A percentile compares a stretch with the other conserved stretches of the same genome.
phyloP scores from a whole-genome alignment of 1,140 invertebrate genomes.

The Sipha flava region DNA sequence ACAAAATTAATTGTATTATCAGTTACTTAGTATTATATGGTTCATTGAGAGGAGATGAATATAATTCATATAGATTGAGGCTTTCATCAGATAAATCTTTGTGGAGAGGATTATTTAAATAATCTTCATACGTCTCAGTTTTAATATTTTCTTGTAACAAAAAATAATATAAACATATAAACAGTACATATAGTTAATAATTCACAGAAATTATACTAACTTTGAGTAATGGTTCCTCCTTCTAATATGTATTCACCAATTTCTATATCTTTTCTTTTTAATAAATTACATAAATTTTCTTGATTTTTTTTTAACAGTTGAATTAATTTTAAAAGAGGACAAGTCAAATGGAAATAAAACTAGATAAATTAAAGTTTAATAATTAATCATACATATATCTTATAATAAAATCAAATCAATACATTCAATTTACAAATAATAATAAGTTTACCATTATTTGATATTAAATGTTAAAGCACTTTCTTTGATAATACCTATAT shows the following conservation, averaged over 20 bases:
- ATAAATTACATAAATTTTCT: not conserved
- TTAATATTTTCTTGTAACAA: not conserved
- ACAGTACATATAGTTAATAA: not conserved
- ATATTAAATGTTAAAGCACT: no score
- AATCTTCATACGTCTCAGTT: not conserved
- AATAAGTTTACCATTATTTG: no score
- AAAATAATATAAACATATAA: not conserved
- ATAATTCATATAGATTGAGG: not conserved
- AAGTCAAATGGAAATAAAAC: not conserved
- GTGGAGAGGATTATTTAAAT: not conserved
- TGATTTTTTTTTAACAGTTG: not conserved
- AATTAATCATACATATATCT: not conserved
- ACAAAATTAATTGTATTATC: not conserved
- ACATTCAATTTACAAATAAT: not conserved
- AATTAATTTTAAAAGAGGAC: not conserved
- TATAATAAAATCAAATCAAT: no score
- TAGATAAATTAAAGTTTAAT: not conserved
- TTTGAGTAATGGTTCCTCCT: not conserved
- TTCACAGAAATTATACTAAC: not conserved
- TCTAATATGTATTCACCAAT: not conserved
- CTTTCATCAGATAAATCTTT: not conserved
- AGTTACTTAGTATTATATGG: not conserved
- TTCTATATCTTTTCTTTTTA: conserved; percentile 13
- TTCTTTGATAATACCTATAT: no score
- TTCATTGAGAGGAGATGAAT: not conserved